Base-by-base conservation (phyloP, 2,888 invertebrate genomes). In the Colletes collaris region DNA sequence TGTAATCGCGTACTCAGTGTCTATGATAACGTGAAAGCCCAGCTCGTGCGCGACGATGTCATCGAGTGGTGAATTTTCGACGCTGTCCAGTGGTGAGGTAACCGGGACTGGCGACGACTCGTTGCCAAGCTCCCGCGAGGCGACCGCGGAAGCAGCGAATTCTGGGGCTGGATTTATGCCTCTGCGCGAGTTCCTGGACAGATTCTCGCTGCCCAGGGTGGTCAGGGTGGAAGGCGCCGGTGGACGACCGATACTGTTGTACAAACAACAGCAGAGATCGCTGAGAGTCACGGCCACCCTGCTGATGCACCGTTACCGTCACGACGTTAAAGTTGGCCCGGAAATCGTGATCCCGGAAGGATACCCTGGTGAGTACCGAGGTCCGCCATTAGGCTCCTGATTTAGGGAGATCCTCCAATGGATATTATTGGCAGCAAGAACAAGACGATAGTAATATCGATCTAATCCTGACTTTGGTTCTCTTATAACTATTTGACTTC, bases 261-360 rank as follows among this genome's bases (percentile, higher is more conserved):
- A 92, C 86, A 92, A 92, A 82, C 93, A 92, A 83, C 93, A 93
- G 72, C 92, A 92, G 67, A 86, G 90, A 75, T 93, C 93, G 55
- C 87, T 92, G 8, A 84, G 92, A 82, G 92, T 92, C 72, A 92
- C 92, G 19, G 92, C 93, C 6, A 92, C 92, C 16, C 88, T 94
- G 49, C 89, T 94, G 44, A 93, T 94, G 90, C 94, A 94, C 90
- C 93, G 93, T 76, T 93, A 93, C 82, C 93, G 94, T 65, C 92
- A 93, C 72, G 93, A 93, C 79, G 93, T 93, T 81, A 94, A 94
- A 87, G 93, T 94, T 66, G 94, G 94, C 59, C 93, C 94, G 69
- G 93, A 93, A 83, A 92, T 94, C 74, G 93, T 94, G 83, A 93
- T 94, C 75, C 94, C 94, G 40, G 94, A 94, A 86, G 93, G 93